These are phyloP conservation scores for Urocyon cinereoargenteus DNA, from an alignment of 2,797 vertebrate species.

Conservation along the genomic window DNA sequence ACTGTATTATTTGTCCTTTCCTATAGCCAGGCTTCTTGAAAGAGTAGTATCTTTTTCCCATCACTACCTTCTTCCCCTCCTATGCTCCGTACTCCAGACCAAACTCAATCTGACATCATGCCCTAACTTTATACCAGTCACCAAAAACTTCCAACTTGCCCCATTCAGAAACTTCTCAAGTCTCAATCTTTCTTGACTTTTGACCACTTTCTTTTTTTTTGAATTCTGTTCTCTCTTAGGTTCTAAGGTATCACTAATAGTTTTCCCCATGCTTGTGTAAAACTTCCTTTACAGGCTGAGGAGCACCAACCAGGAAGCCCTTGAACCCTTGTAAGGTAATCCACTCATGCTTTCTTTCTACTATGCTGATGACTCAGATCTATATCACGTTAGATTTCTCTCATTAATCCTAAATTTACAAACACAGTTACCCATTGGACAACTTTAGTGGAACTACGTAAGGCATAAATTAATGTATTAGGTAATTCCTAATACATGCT, in stretches of 20 bases:
- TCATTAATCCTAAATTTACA: conserved; percentile 52
- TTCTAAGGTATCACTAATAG: background rate
- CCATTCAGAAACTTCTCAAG: background rate
- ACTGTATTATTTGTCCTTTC: background rate
- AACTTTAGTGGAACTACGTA: background rate
- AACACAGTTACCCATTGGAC: background rate
- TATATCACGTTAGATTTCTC: conserved; percentile 15
- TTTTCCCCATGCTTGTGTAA: conserved; percentile 32
- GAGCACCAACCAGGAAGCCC: background rate
- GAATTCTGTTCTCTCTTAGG: conserved; percentile 20
- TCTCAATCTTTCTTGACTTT: conserved; percentile 21
- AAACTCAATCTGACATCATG: background rate
- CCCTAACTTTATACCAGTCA: background rate
- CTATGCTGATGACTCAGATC: conserved; percentile 13
- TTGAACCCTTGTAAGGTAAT: background rate
- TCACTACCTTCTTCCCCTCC: background rate
- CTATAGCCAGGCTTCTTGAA: background rate
- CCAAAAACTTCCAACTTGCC: background rate
- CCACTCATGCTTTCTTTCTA: background rate
- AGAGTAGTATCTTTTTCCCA: background rate
- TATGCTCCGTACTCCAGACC: background rate
- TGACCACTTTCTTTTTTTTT: background rate
- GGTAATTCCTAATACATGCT: background rate
- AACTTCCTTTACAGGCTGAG: background rate
- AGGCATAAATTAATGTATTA: background rate